phyloP scores from a whole-genome alignment of 2,113 vertebrate species.

The Gambusia holbrooki region DNA sequence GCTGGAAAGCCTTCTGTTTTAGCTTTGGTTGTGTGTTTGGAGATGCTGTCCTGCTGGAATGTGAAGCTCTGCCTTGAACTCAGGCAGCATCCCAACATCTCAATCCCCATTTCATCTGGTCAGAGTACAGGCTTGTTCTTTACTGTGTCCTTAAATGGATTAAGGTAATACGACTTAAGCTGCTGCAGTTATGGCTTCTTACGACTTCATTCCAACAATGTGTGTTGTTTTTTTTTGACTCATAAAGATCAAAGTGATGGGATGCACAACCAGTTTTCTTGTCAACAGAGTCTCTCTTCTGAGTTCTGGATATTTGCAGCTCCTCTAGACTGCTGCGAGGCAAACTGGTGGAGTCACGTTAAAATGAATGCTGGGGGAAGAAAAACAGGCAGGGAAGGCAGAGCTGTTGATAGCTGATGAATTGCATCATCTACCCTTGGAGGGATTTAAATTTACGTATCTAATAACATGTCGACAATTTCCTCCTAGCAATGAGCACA shows the following conservation, averaged over 20 bases:
- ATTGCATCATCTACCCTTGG: conserved; percentile 13
- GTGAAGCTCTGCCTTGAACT: no score
- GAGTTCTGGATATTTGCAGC: neutral
- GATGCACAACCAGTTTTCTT: neutral
- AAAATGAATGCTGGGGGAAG: neutral
- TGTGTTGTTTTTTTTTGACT: no score
- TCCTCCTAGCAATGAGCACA: conserved; percentile 3
- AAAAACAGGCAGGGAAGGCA: conserved; percentile 5
- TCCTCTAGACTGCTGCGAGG: neutral
- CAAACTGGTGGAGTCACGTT: neutral
- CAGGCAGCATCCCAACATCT: no score
- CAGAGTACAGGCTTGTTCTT: no score
- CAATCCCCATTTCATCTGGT: no score
- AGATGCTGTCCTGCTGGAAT: no score
- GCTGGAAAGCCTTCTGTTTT: no score
- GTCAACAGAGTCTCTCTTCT: neutral
- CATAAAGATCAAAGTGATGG: neutral
- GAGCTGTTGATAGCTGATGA: conserved; percentile 43
- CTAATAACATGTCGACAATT: neutral
- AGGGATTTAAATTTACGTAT: neutral
- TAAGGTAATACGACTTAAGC: no score
- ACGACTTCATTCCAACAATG: no score
- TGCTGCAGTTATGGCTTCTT: no score
- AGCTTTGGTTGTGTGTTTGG: no score
- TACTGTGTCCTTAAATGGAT: no score